Percentiles rank a stretch among this genome's conserved stretches.
phyloP scores from a whole-genome alignment of 2,888 invertebrate species.

The Drosophila neotestacea region DNA sequence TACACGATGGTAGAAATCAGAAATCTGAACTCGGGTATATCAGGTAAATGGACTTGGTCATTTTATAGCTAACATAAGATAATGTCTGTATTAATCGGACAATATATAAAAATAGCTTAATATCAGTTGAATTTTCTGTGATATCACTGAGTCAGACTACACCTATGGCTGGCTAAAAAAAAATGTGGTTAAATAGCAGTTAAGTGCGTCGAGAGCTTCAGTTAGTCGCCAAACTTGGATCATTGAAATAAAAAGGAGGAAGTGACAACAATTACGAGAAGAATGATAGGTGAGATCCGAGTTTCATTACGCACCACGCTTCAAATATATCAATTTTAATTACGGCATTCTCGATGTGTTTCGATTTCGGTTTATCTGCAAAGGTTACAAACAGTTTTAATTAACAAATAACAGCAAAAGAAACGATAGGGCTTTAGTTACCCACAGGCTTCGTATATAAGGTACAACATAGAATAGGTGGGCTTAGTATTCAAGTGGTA shows the following conservation, averaged over 20 bases:
- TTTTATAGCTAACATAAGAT: constrained; percentile 6
- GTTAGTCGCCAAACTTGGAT: constrained; percentile 2
- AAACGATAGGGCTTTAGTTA: constrained; percentile 39
- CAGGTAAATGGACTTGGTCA: constrained; percentile 13
- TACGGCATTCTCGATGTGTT: constrained; percentile 47
- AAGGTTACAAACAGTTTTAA: constrained; percentile 64
- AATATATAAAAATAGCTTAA: constrained; percentile 23
- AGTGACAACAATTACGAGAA: constrained; percentile 23
- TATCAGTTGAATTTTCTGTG: constrained; percentile 1
- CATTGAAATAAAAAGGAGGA: background rate
- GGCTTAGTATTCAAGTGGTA: constrained; percentile 49
- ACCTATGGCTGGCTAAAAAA: background rate
- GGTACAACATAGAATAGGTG: constrained; percentile 28
- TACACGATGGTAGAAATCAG: constrained; percentile 30
- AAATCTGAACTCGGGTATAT: constrained; percentile 1
- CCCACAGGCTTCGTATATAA: constrained; percentile 59
- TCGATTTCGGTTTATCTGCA: constrained; percentile 59
- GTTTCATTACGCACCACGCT: constrained; percentile 30
- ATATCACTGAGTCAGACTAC: background rate
- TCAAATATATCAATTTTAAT: constrained; percentile 61
- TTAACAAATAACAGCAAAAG: constrained; percentile 59
- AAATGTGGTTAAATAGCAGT: constrained; percentile 15
- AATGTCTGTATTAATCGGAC: constrained; percentile 32
- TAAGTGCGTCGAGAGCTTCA: background rate
- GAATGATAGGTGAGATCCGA: constrained; percentile 44